Evolutionary conservation across 2,113 vertebrate genomes (phyloP).

Genomic region (Macrotis lagotis): DNA sequence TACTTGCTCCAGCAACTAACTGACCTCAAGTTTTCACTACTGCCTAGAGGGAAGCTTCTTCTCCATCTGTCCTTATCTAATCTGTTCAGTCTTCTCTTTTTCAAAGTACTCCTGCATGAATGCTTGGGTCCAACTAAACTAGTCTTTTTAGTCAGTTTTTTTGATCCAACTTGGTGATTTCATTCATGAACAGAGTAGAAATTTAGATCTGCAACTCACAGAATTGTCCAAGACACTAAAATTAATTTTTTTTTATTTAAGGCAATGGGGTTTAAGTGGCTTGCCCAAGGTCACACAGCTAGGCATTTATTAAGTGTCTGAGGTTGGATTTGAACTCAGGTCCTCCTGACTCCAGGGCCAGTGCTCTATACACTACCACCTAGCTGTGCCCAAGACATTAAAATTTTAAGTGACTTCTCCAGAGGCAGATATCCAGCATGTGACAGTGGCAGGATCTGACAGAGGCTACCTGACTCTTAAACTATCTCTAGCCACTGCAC

Average conservation of each 20-base stretch:
- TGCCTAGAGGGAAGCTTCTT: not conserved
- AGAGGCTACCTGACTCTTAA: not conserved
- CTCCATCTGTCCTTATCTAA: not conserved
- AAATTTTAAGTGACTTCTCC: not conserved
- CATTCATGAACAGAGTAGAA: not conserved
- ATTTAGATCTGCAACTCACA: not conserved
- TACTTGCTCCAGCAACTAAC: not conserved
- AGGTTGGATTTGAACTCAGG: no score
- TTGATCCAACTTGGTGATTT: not conserved
- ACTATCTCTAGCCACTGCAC: not conserved
- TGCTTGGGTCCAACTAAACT: not conserved
- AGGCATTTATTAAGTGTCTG: no score
- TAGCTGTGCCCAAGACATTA: not conserved
- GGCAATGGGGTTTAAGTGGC: no score
- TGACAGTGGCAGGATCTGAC: not conserved
- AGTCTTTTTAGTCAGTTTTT: not conserved
- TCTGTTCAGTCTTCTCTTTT: not conserved
- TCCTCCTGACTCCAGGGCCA: no score
- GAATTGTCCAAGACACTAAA: not conserved
- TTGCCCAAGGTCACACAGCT: no score
- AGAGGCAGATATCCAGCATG: not conserved
- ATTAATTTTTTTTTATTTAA: no score
- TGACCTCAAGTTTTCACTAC: not conserved
- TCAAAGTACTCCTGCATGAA: not conserved
- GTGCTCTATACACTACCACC: no score